Evolutionary conservation across 1,140 invertebrate genomes (phyloP), one percentile per base, ranked within the genome.

Genomic region (Cryptotermes secundus): DNA sequence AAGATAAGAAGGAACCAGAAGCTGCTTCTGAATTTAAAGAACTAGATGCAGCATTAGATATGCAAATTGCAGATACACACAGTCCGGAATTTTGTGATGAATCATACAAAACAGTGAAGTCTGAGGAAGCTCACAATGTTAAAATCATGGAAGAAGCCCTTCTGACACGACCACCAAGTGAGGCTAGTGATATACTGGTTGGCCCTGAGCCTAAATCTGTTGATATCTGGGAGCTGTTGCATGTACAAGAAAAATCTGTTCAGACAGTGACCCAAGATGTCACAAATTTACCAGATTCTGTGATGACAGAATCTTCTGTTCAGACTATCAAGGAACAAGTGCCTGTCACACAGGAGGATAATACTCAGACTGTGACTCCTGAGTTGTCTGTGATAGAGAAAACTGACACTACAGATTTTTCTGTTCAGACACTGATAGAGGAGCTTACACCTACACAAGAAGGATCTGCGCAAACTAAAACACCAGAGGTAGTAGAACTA

Each of bases 1-100:
- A 84, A 85, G 89, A 53, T 89, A 89, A 84, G 87, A 88, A 87
- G 85, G 85, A 89, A 89, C 45, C 45, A 49, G 59, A 72, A 14
- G n/a, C 9, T 26, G n/a, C 26, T 72, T n/a, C n/a, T n/a, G 59
- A 31, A 31, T 26, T 72, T 31, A 31, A 26, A 4, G n/a, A n/a
- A 72, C n/a, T 2, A 31, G 16, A 72, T 10, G 9, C 31, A 72
- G 26, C n/a, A 16, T 49, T 49, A 19, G 22, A 22, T 49, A 1
- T 49, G 45, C 45, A 49, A 49, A 14, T 49, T 49, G 45, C 45
- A 49, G 45, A 22, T 49, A 22, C 45, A 19, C 1, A 22, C 22
- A 49, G 45, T 19, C 45, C 19, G 16, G 45, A 22, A 19, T 49
- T 2, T 49, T 42, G 7, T n/a, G 59, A 72, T 31, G 59, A 31